Percentiles rank a stretch among this genome's conserved stretches.
Conservation (phyloP, 2,888 invertebrate species). For the Spisula subtruncata region DNA sequence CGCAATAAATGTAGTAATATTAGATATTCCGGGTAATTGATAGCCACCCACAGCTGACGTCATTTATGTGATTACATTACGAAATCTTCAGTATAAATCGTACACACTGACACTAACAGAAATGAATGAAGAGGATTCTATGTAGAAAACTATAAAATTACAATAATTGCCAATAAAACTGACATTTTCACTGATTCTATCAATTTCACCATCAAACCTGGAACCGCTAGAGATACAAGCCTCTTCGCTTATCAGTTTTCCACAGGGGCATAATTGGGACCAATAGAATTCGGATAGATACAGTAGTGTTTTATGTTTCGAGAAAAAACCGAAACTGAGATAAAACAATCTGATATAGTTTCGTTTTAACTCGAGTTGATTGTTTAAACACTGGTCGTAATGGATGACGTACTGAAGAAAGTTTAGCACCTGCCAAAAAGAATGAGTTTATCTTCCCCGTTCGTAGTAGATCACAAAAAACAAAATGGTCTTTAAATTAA, state of each 20-base stretch:
- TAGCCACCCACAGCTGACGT: neutral
- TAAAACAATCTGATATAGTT: neutral
- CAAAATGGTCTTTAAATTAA: constrained; percentile 16
- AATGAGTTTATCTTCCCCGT: neutral
- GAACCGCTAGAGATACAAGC: constrained; percentile 30
- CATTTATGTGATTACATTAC: neutral
- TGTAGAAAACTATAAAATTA: neutral
- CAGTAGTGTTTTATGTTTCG: neutral
- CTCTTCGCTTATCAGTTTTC: constrained; percentile 43
- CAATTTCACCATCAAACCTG: neutral
- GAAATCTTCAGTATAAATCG: neutral
- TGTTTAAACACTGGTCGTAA: neutral
- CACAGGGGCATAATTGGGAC: constrained; percentile 31
- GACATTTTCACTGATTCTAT: neutral
- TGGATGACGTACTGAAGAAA: neutral
- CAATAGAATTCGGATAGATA: constrained; percentile 33
- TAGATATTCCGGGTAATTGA: too few species aligned
- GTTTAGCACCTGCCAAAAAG: constrained; percentile 15
- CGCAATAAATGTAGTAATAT: too few species aligned
- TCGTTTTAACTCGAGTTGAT: neutral
- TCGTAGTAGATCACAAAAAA: neutral
- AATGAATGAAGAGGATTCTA: neutral
- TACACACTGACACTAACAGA: neutral
- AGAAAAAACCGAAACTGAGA: neutral
- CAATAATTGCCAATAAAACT: neutral